Conservation (phyloP, 2,888 invertebrate species). For the Lagria hirta region DNA sequence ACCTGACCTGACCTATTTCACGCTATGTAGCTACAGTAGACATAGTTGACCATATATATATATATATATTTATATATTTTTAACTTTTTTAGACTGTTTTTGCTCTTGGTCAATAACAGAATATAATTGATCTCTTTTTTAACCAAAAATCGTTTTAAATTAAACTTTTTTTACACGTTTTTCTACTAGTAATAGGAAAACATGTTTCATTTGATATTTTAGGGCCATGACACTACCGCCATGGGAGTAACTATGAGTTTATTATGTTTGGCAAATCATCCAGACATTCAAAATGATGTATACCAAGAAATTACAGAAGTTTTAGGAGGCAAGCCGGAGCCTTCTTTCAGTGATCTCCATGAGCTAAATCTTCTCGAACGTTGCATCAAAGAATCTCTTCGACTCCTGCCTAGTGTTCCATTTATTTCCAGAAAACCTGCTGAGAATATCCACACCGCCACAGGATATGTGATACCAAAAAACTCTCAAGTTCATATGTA, state of each 20-base stretch:
- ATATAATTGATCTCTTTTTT: too few relatives aligned
- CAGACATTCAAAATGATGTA: slow-evolving; percentile 49
- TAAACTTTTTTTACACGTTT: too few relatives aligned
- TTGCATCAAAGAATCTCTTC: slow-evolving; percentile 34
- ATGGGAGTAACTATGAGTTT: slow-evolving; percentile 39
- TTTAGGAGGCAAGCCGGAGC: slow-evolving; percentile 4
- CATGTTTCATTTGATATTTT: too few relatives aligned
- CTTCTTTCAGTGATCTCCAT: slow-evolving; percentile 20
- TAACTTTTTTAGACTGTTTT: too few relatives aligned
- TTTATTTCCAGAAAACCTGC: slow-evolving; percentile 16
- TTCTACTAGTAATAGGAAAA: too few relatives aligned
- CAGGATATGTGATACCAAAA: slow-evolving; percentile 26
- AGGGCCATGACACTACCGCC: slow-evolving; percentile 68
- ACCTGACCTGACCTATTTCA: too few relatives aligned
- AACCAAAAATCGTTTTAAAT: too few relatives aligned
- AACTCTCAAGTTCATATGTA: slow-evolving; percentile 23
- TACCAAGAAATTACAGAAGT: slow-evolving; percentile 15
- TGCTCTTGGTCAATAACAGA: too few relatives aligned
- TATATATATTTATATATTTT: too few relatives aligned
- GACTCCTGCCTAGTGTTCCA: slow-evolving; percentile 35
- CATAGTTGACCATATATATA: too few relatives aligned
- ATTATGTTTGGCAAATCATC: slow-evolving; percentile 46
- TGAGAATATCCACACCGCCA: slow-evolving; percentile 11
- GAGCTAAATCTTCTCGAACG: slow-evolving; percentile 22
- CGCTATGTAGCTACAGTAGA: too few relatives aligned